Evolutionary conservation across 2,888 invertebrate genomes (phyloP).

Genomic region (Elegia similella): DNA sequence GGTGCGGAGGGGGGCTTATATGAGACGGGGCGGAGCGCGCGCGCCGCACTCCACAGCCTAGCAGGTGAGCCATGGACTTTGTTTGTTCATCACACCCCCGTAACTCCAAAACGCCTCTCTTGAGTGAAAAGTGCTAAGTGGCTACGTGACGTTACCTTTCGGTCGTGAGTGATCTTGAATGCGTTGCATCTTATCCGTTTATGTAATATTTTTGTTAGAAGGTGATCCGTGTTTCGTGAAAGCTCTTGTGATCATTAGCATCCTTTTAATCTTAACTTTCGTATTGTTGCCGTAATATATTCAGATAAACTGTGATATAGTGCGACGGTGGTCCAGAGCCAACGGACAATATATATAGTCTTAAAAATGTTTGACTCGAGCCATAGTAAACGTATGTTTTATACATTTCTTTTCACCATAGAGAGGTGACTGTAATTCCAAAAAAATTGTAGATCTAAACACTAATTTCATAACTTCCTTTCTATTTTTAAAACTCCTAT

Average conservation of each 20-base stretch:
- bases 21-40: conserved; percentile 55
- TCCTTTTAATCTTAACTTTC: not conserved
- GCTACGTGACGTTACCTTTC: conserved; percentile 19
- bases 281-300: not conserved
- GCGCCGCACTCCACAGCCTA: conserved; percentile 63
- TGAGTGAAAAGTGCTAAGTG: conserved; percentile 25
- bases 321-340: too few relatives aligned
- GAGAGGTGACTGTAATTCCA: too few relatives aligned
- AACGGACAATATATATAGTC: too few relatives aligned
- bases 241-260: conserved; percentile 6
- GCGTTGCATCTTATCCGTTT: conserved; percentile 35
- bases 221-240: conserved; percentile 16
- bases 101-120: conserved; percentile 17
- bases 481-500: too few relatives aligned
- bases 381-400: too few relatives aligned
- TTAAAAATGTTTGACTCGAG: too few relatives aligned
- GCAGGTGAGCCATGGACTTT: conserved; percentile 55
- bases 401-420: too few relatives aligned
- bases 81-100: conserved; percentile 25
- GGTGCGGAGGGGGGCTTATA: conserved; percentile 57
- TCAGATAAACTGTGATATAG: too few relatives aligned
- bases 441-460: too few relatives aligned
- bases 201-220: conserved; percentile 32
- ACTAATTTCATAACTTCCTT: too few relatives aligned
- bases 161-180: conserved; percentile 4